Base-by-base conservation (phyloP, 2,113 vertebrate species). In the Corvus moneduloides region DNA sequence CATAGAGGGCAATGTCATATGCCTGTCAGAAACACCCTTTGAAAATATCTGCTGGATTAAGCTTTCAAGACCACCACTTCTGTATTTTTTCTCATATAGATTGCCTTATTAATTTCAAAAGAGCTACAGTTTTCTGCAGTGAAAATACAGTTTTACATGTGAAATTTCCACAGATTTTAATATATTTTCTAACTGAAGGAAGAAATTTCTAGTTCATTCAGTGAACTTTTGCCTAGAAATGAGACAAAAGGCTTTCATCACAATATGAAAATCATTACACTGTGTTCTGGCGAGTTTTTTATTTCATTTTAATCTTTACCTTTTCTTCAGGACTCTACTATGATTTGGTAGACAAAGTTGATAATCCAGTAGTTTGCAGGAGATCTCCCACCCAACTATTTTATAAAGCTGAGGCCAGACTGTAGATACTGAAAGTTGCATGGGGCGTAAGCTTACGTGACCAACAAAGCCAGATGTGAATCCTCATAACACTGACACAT, bases 401-500 rank as follows among this genome's bases (percentile, higher is more conserved):
- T 92, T 54, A 10, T 26, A 77, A 85, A 84, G 16, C 37, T 63
- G 44, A 69, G 71, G 10, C 39, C 39, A 77, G 75, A 43, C 33
- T 63, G 21, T 32, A 89, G 72, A 93, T 41, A 44, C 52, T 68
- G 55, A 73, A 85, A 90, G 44, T 33, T 90, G 16, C 72, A 63
- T 35, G 56, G 41, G 37, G 61, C 20, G 8, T 75, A 94, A 90
- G 92, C 26, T 96, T 96, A 96, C 79, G 48, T 96, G 96, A 96
- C 93, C 92, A 95, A 6, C 27, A 86, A 93, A 89, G 64, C 88
- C 96, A 97, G 96, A 96, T 97, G 96, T 84, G 88, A 97, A 61
- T 96, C 93, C 88, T 97, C 96, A 97, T 92, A 97, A 94, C 96
- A 78, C 92, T 97, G 94, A 96, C 94, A 97, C 93, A 97, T 95